A percentile compares a stretch with the other conserved stretches of the same genome.
These are phyloP conservation scores for Alfaro cultratus DNA, from an alignment of 2,797 vertebrate species.

Conservation along the genomic window DNA sequence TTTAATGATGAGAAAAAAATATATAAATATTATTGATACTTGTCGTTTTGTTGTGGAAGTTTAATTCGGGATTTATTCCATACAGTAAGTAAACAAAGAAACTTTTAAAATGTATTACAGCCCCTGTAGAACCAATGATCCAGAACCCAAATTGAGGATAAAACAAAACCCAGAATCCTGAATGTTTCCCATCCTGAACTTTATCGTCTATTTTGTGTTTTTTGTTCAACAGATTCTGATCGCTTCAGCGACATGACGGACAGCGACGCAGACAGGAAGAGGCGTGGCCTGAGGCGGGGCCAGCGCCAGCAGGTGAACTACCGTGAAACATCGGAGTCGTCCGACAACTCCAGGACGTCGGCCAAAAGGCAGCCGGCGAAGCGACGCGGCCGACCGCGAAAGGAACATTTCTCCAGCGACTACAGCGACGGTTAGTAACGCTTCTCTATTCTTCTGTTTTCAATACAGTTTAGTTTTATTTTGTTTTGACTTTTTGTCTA, in stretches of 20 bases:
- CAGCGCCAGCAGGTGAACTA: conserved; percentile 96
- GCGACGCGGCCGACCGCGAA: conserved; percentile 78
- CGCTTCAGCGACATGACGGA: conserved; percentile 90
- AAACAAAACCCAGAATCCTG: not conserved
- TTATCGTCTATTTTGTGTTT: rapidly evolving
- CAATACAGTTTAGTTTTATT: no score
- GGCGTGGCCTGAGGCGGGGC: conserved; percentile 90
- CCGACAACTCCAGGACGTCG: conserved; percentile 85
- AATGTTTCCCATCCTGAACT: not conserved
- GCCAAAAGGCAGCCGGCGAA: conserved; percentile 73
- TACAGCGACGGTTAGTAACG: conserved; percentile 88
- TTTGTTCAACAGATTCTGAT: conserved; percentile 84
- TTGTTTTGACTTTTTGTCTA: no score
- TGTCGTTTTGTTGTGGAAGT: no score
- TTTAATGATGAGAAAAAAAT: no score
- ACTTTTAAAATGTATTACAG: no score
- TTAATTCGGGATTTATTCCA: no score
- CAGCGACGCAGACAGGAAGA: conserved; percentile 86
- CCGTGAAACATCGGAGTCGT: conserved; percentile 93
- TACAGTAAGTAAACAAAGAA: no score
- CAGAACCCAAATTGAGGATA: not conserved
- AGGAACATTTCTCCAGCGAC: conserved; percentile 89
- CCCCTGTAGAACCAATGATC: not conserved
- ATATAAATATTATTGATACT: no score
- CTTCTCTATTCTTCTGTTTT: not conserved